phyloP scores from a whole-genome alignment of 2,888 invertebrate species.

The Agelastica alni region DNA sequence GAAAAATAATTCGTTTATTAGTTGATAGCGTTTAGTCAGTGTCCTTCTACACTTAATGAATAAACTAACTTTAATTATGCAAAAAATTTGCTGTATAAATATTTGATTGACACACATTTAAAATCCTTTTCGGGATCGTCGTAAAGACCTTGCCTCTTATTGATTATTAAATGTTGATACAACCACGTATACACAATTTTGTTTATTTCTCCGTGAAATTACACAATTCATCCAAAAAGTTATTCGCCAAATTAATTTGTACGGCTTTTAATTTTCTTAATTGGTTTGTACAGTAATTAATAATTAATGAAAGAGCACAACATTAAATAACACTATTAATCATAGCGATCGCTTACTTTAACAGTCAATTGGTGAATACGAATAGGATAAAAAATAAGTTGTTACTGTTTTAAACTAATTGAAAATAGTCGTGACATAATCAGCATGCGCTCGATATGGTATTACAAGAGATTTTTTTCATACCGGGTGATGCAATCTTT shows the following conservation, averaged over 20 bases:
- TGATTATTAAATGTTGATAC: too few relatives aligned
- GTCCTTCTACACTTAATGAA: too few relatives aligned
- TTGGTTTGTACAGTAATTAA: background rate
- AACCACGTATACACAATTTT: too few relatives aligned
- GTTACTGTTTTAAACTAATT: background rate
- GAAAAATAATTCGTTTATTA: too few relatives aligned
- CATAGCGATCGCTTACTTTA: background rate
- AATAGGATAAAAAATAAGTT: background rate
- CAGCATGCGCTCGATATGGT: background rate
- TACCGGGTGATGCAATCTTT: background rate
- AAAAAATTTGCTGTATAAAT: too few relatives aligned
- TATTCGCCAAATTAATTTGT: background rate
- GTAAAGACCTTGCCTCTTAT: too few relatives aligned
- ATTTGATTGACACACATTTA: too few relatives aligned
- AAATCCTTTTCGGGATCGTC: too few relatives aligned
- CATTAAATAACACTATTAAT: background rate
- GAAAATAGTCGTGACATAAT: conserved; percentile 4
- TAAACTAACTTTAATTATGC: too few relatives aligned
- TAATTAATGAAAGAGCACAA: background rate
- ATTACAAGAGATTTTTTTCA: conserved; percentile 1
- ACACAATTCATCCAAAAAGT: too few relatives aligned
- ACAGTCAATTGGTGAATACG: background rate
- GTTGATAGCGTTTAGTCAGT: too few relatives aligned
- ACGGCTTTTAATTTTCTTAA: background rate
- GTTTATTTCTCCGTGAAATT: too few relatives aligned